Conservation (phyloP, 2,113 vertebrate species). For the Hyaena hyaena region DNA sequence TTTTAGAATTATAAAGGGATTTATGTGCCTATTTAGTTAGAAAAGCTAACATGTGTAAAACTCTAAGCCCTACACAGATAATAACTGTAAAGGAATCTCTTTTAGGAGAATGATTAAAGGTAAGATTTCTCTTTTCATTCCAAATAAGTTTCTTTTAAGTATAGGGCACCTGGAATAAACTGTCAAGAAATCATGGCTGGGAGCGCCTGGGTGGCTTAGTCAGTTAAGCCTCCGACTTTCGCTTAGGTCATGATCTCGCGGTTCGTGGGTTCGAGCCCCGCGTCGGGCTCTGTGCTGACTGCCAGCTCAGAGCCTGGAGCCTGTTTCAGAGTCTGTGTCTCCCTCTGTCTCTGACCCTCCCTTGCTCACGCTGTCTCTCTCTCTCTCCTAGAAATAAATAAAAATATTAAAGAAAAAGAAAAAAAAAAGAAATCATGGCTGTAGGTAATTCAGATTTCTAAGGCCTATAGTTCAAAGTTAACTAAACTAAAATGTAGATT, state of each 20-base stretch:
- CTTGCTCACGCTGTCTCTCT: too few relatives aligned
- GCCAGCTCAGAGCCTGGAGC: too few relatives aligned
- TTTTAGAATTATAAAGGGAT: background rate
- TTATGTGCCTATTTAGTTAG: background rate
- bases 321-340: too few relatives aligned
- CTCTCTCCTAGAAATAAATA: too few relatives aligned
- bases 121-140: background rate
- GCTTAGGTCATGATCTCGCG: too few relatives aligned
- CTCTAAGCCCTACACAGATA: background rate
- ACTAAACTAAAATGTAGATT: background rate
- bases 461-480: background rate
- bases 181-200: background rate
- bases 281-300: too few relatives aligned
- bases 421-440: background rate
- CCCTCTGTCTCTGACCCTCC: too few relatives aligned
- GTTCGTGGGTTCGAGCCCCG: too few relatives aligned
- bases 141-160: background rate
- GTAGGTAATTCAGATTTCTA: background rate
- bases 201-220: too few relatives aligned
- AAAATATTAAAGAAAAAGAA: too few relatives aligned
- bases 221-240: too few relatives aligned
- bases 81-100: background rate
- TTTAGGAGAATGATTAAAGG: background rate
- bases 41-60: background rate
- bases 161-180: background rate